phyloP scores from a whole-genome alignment of 2,888 invertebrate species.

The Noctua janthe region DNA sequence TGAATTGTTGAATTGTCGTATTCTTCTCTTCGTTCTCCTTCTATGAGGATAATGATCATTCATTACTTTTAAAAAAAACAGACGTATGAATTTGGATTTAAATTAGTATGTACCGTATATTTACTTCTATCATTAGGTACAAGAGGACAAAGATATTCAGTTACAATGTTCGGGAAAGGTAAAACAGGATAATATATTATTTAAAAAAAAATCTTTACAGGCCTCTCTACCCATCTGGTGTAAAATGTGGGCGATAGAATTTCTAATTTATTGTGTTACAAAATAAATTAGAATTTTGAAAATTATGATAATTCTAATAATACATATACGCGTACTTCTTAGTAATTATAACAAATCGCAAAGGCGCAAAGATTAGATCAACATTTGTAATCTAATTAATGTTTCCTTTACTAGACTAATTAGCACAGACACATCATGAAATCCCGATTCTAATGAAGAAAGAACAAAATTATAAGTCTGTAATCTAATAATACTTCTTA shows the following conservation, averaged over 20 bases:
- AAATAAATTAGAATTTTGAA: too few relatives aligned
- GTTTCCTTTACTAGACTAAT: conserved; percentile 22
- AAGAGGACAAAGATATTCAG: background rate
- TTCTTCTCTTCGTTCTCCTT: background rate
- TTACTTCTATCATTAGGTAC: conserved; percentile 8
- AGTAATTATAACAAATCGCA: conserved; percentile 9
- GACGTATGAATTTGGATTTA: conserved; percentile 1
- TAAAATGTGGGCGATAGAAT: background rate
- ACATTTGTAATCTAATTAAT: conserved; percentile 23
- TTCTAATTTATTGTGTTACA: background rate
- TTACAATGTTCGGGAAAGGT: background rate
- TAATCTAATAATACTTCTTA: conserved; percentile 22
- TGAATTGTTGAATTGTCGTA: too few relatives aligned
- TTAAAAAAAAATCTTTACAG: background rate
- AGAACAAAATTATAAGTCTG: conserved; percentile 3
- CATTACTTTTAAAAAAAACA: conserved; percentile 16
- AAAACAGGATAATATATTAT: background rate
- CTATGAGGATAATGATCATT: conserved; percentile 7
- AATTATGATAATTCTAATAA: background rate
- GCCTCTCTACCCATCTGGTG: background rate
- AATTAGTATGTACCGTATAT: background rate
- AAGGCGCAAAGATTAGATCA: conserved; percentile 4
- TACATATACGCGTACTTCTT: background rate
- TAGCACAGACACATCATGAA: background rate
- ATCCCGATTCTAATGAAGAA: background rate